These are phyloP conservation scores for Sinosuthora webbiana DNA, from an alignment of 2,113 vertebrate species.

Conservation along the genomic window DNA sequence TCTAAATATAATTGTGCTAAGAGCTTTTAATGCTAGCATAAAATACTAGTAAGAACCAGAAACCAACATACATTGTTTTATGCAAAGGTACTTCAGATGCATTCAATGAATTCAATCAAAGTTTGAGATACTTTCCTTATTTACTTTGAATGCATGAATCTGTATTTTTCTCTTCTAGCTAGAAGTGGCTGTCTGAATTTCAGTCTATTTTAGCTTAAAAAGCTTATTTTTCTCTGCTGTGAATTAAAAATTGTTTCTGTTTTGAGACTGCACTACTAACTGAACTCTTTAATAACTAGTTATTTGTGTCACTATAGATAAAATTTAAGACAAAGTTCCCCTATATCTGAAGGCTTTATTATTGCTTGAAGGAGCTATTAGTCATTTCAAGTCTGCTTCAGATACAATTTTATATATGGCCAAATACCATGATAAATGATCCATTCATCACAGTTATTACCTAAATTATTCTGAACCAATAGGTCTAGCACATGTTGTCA, in stretches of 20 bases:
- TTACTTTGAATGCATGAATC: not conserved
- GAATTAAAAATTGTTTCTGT: not conserved
- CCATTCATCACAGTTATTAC: not conserved
- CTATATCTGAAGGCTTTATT: not conserved
- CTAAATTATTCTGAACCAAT: not conserved
- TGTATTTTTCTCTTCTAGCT: not conserved
- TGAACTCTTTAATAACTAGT: not conserved
- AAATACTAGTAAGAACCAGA: not conserved
- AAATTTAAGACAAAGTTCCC: not conserved
- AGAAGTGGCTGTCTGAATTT: not conserved
- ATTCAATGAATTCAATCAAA: not conserved
- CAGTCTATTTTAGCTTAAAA: not conserved
- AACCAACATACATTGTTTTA: not conserved
- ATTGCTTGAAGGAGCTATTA: not conserved
- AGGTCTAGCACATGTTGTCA: not conserved
- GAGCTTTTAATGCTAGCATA: not conserved
- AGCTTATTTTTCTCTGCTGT: not conserved
- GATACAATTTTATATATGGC: not conserved
- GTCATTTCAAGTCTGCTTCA: not conserved
- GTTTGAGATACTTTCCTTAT: not conserved
- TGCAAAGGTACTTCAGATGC: not conserved
- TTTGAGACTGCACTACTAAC: not conserved
- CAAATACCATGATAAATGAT: not conserved
- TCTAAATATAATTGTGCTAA: not conserved
- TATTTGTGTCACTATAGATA: not conserved